Conservation (phyloP, 1,140 invertebrate species). For the Mesaphorura yosii region DNA sequence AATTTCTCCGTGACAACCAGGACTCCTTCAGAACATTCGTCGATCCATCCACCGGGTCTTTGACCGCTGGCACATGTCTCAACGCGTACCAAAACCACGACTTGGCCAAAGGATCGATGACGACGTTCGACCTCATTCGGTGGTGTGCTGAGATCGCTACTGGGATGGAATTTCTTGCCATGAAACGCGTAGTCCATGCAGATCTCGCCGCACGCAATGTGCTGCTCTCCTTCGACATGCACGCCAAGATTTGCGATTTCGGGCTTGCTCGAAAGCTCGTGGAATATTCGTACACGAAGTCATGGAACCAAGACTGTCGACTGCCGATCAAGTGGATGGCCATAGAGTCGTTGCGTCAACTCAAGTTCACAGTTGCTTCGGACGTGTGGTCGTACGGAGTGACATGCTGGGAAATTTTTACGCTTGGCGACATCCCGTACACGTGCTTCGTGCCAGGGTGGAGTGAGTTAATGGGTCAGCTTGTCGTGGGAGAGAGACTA, state of each 20-base stretch:
- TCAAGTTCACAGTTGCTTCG: constrained; percentile 29
- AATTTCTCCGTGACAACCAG: too few species aligned
- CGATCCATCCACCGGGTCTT: too few species aligned
- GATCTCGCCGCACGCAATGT: constrained; percentile 3
- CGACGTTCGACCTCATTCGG: too few species aligned
- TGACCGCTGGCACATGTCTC: too few species aligned
- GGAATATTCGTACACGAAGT: background rate
- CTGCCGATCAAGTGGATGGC: constrained; percentile 50
- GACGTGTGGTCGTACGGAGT: constrained; percentile 44
- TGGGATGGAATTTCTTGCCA: background rate
- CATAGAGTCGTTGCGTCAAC: constrained; percentile 31
- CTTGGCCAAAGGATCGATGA: too few species aligned
- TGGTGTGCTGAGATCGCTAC: background rate
- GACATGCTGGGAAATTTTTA: background rate
- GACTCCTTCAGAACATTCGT: too few species aligned
- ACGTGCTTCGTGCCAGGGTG: too few species aligned
- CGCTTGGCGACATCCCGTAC: background rate
- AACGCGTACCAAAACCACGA: too few species aligned
- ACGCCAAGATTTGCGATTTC: constrained; percentile 37
- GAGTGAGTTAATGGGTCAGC: too few species aligned
- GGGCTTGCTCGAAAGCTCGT: constrained; percentile 37
- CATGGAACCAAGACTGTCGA: background rate
- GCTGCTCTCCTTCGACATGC: background rate
- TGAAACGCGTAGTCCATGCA: background rate
- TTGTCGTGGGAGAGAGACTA: too few species aligned